These are phyloP conservation scores for Anser brachyrhynchus DNA, from an alignment of 2,113 vertebrate genomes.

Conservation along the genomic window DNA sequence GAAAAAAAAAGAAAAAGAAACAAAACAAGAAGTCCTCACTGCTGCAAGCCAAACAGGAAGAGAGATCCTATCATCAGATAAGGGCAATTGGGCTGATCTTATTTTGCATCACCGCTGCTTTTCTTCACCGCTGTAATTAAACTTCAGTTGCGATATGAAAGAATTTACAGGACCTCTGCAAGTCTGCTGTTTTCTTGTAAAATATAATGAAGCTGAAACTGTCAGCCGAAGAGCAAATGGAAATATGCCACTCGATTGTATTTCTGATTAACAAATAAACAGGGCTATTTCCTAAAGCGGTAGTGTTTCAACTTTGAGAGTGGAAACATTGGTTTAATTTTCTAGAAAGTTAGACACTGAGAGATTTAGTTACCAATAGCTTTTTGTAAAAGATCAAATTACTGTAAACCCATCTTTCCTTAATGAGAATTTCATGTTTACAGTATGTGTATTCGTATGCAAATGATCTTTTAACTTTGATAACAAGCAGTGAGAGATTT, in stretches of 20 bases:
- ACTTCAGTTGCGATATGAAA: constrained; percentile 73
- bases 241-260: constrained; percentile 75
- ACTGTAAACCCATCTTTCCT: constrained; percentile 80
- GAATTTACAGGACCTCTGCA: constrained; percentile 72
- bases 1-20: constrained; percentile 57
- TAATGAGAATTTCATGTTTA: constrained; percentile 82
- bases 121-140: constrained; percentile 73
- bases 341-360: constrained; percentile 75
- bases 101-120: constrained; percentile 69
- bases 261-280: constrained; percentile 81
- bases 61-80: constrained; percentile 75
- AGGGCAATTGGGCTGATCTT: constrained; percentile 69
- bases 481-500: constrained; percentile 78
- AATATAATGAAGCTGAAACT: constrained; percentile 72
- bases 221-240: constrained; percentile 71
- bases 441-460: constrained; percentile 79
- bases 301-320: constrained; percentile 70
- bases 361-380: constrained; percentile 77
- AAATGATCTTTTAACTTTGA: constrained; percentile 81
- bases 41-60: constrained; percentile 76
- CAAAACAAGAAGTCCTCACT: constrained; percentile 67
- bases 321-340: constrained; percentile 81
- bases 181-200: constrained; percentile 76
- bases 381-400: constrained; percentile 80
- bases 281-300: constrained; percentile 79